Evolutionary conservation across 2,113 vertebrate species (phyloP).

Genomic region (Plestiodon gilberti): DNA sequence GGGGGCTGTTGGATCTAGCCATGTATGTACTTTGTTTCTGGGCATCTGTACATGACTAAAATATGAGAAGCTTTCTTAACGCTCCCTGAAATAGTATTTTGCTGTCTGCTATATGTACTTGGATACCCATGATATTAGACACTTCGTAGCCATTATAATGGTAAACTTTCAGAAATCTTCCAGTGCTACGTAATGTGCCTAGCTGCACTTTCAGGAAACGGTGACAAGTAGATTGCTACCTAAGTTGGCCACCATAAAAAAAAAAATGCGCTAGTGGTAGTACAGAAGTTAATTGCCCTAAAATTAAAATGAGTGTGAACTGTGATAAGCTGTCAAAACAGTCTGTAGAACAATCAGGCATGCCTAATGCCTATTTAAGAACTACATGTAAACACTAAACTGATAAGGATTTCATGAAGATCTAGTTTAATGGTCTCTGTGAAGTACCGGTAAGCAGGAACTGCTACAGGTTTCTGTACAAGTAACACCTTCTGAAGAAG

Average conservation of each 20-base stretch:
- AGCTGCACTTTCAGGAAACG: neutral
- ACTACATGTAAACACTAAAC: neutral
- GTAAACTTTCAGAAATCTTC: neutral
- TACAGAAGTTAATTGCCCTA: slow-evolving; percentile 7
- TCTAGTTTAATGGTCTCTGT: neutral
- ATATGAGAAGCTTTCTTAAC: no score
- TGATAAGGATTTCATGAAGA: neutral
- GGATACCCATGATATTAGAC: neutral
- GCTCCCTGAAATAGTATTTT: no score
- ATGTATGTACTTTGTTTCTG: no score
- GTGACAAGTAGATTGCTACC: neutral
- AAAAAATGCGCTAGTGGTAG: neutral
- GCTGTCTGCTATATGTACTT: neutral
- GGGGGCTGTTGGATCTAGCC: no score
- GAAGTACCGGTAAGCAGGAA: neutral
- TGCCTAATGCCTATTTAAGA: neutral
- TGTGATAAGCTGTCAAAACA: slow-evolving; percentile 4
- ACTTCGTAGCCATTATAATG: neutral
- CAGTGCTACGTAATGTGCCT: neutral
- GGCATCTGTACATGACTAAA: neutral
- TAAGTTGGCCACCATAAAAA: neutral
- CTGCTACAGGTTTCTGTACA: no score
- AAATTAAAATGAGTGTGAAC: neutral
- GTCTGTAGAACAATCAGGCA: neutral
- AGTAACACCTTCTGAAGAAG: no score